phyloP scores from a whole-genome alignment of 2,888 invertebrate genomes.

The Mesorhabditis belari region DNA sequence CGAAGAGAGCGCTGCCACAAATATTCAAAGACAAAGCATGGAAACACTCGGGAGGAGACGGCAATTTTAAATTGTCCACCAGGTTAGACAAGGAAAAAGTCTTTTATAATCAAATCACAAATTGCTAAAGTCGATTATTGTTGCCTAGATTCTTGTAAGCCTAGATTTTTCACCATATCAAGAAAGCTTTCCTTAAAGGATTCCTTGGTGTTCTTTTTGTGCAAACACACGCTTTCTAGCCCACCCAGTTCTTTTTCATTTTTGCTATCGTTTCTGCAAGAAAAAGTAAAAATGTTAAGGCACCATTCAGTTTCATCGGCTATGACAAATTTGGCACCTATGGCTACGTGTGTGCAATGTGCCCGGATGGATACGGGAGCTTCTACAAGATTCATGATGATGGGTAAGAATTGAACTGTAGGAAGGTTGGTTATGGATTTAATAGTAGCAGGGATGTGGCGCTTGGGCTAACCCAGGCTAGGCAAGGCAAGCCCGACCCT shows the following conservation, averaged over 20 bases:
- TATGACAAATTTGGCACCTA: conserved; percentile 52
- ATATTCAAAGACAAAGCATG: conserved; percentile 66
- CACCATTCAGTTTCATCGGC: conserved; percentile 32
- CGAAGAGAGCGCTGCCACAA: conserved; percentile 58
- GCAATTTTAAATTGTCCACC: conserved; percentile 64
- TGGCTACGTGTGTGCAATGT: conserved; percentile 65
- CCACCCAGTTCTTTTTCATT: too few relatives aligned
- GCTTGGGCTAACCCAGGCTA: too few relatives aligned
- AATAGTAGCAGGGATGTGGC: too few relatives aligned
- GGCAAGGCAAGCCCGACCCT: too few relatives aligned
- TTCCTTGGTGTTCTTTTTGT: too few relatives aligned
- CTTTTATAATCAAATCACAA: background rate
- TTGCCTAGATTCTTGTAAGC: too few relatives aligned
- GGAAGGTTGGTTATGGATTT: too few relatives aligned
- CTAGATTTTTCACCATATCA: too few relatives aligned
- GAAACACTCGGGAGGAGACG: conserved; percentile 61
- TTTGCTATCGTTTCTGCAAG: too few relatives aligned
- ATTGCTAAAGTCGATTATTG: background rate
- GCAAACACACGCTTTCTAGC: too few relatives aligned
- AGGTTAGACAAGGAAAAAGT: conserved; percentile 44
- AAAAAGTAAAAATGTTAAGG: too few relatives aligned
- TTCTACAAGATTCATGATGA: conserved; percentile 61
- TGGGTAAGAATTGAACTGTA: conserved; percentile 12
- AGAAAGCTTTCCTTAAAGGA: too few relatives aligned
- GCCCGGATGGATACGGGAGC: conserved; percentile 63